Base-by-base conservation (phyloP, 2,797 vertebrate genomes). In the Cheirogaleus major region DNA sequence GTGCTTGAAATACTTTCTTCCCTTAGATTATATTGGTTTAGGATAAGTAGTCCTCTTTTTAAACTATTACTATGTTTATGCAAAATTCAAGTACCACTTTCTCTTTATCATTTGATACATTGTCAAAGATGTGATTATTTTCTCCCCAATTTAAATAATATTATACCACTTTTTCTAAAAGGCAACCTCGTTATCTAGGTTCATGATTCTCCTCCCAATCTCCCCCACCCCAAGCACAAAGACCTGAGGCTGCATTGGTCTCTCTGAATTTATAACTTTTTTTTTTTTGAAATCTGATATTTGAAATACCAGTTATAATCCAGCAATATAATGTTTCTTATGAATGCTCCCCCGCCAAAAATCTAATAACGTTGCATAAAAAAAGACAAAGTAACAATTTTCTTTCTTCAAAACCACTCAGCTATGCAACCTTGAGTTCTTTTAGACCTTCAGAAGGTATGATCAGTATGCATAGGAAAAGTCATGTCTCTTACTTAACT, bases 381-480 rank as follows among this genome's bases (percentile, higher is more conserved):
- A 97, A 97, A 97, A 96, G 83, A 91, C 92, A 97, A 92, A 97
- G 78, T 91, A 97, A 96, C 97, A 95, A 95, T 97, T 96, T 96
- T 84, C 93, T 97, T 96, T 95, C 95, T 98, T 97, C 59, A 59
- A 70, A 97, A 82, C 43, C 92, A 92, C 18, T 97, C 95, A 96
- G 67, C 94, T 97, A 57, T 96, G 93, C 94, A 93, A 94, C 94
- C 81, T 81, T 81, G 73, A 95, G 93, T 95, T 97, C 93, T 89
- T 92, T 95, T 22, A 96, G 89, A 85, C 96, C 95, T 97, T 97
- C 91, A 38, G 79, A 96, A 96, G 81, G 69, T 95, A 76, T 61
- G 96, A 96, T 97, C 91, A 76, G 67, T 69, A 89, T 92, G 84
- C 94, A 78, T 23, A 89, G 67, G 41, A 83, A 94, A 91, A 96